Conservation (phyloP, 2,888 invertebrate genomes). For the Volucella inanis region DNA sequence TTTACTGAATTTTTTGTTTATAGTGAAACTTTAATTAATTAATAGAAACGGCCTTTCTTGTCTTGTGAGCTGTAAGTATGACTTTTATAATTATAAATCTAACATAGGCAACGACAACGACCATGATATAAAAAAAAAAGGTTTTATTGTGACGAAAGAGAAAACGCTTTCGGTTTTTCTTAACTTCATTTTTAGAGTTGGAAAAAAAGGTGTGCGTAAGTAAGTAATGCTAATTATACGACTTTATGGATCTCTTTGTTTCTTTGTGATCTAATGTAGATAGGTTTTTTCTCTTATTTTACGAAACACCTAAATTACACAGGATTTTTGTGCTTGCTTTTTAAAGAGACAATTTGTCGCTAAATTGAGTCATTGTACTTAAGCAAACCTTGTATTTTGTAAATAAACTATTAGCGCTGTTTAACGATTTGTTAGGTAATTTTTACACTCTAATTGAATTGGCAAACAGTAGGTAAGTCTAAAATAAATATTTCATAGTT, state of each 20-base stretch:
- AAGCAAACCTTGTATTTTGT: conserved; percentile 16
- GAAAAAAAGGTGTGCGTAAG: conserved; percentile 32
- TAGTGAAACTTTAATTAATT: conserved; percentile 14
- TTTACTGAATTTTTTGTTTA: conserved; percentile 1
- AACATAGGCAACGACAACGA: conserved; percentile 15
- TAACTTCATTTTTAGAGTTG: background rate
- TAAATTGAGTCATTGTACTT: conserved; percentile 8
- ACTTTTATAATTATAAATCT: conserved; percentile 23
- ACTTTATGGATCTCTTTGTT: conserved; percentile 29
- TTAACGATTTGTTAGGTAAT: conserved; percentile 10
- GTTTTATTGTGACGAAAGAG: conserved; percentile 36
- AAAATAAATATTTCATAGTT: too few relatives aligned
- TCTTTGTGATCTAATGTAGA: conserved; percentile 4
- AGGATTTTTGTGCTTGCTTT: conserved; percentile 21
- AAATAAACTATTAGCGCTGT: background rate
- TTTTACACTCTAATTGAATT: background rate
- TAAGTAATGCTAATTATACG: conserved; percentile 34
- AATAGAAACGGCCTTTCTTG: conserved; percentile 24
- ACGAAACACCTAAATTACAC: conserved; percentile 6
- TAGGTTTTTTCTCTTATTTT: conserved; percentile 13
- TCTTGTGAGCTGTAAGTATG: conserved; percentile 12
- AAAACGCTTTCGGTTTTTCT: conserved; percentile 23
- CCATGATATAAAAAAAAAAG: conserved; percentile 50
- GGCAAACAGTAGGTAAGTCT: too few relatives aligned
- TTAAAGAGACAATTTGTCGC: background rate